A percentile compares a stretch with the other conserved stretches of the same genome.
These are phyloP conservation scores for Platanista minor DNA, from an alignment of 2,113 vertebrate species.

Conservation along the genomic window DNA sequence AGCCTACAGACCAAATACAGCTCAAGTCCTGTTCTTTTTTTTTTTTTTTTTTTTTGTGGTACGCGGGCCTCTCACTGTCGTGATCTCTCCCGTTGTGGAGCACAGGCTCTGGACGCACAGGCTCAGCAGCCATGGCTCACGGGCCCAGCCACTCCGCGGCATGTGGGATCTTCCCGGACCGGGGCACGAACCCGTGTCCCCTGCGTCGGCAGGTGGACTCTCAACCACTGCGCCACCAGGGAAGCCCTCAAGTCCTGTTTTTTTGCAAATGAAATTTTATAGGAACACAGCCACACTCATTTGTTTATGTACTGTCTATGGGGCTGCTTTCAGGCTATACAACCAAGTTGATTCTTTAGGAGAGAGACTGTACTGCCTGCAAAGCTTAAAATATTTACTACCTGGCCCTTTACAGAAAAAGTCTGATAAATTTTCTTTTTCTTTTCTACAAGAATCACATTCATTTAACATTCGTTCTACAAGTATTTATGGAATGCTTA, in stretches of 20 bases:
- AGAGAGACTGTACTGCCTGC: neutral
- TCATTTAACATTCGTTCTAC: neutral
- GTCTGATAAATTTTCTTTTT: neutral
- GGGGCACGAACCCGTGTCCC: no score
- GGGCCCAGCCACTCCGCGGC: no score
- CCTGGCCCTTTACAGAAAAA: neutral
- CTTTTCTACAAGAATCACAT: neutral
- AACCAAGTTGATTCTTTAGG: neutral
- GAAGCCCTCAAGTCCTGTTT: neutral
- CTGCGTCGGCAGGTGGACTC: no score
- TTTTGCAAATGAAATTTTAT: neutral
- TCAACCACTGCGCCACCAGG: no score
- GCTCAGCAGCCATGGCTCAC: no score
- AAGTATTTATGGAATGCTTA: neutral
- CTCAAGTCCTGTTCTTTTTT: neutral
- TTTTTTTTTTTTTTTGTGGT: no score
- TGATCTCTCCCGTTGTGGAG: no score
- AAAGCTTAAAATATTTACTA: constrained; percentile 3
- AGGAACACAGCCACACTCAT: neutral
- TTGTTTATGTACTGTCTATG: neutral
- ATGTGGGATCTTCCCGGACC: no score
- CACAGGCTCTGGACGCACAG: no score
- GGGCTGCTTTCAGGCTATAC: neutral
- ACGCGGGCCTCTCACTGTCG: no score
- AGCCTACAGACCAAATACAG: neutral